These are phyloP conservation scores for Alosa alosa DNA, from an alignment of 2,113 vertebrate genomes.

Conservation along the genomic window DNA sequence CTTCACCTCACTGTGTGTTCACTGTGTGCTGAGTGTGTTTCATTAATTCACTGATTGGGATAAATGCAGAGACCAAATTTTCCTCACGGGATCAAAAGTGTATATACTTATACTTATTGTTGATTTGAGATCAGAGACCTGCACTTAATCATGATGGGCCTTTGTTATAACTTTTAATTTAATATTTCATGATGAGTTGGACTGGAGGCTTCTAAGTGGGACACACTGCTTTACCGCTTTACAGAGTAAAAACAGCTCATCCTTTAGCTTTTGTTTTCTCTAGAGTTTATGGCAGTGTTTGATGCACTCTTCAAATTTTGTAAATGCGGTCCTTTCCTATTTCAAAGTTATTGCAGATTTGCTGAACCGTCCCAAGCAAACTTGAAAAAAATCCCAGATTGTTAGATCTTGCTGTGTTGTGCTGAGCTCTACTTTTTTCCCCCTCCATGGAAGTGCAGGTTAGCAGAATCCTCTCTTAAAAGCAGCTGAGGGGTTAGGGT, in stretches of 20 bases:
- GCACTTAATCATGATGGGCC: neutral
- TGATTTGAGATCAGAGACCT: neutral
- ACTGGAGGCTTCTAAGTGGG: too few species aligned
- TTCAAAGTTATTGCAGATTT: conserved; percentile 40
- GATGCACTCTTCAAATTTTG: neutral
- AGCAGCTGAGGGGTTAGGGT: conserved; percentile 21
- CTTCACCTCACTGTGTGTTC: too few species aligned
- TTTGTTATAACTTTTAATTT: neutral
- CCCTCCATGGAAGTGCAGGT: conserved; percentile 33
- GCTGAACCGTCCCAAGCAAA: conserved; percentile 39
- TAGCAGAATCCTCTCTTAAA: conserved; percentile 37
- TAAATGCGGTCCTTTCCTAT: neutral
- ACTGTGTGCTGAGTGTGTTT: too few species aligned
- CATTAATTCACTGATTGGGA: too few species aligned
- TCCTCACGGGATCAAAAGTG: too few species aligned
- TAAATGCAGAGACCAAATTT: too few species aligned
- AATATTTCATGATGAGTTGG: neutral
- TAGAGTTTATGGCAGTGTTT: neutral
- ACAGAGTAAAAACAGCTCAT: neutral
- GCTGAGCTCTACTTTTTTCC: conserved; percentile 44
- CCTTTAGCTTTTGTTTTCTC: neutral
- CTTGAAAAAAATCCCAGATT: conserved; percentile 28
- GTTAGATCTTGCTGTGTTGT: conserved; percentile 46
- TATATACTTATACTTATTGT: neutral
- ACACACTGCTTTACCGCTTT: neutral